Conservation (phyloP, 2,797 vertebrate species). For the Lagodon rhomboides region DNA sequence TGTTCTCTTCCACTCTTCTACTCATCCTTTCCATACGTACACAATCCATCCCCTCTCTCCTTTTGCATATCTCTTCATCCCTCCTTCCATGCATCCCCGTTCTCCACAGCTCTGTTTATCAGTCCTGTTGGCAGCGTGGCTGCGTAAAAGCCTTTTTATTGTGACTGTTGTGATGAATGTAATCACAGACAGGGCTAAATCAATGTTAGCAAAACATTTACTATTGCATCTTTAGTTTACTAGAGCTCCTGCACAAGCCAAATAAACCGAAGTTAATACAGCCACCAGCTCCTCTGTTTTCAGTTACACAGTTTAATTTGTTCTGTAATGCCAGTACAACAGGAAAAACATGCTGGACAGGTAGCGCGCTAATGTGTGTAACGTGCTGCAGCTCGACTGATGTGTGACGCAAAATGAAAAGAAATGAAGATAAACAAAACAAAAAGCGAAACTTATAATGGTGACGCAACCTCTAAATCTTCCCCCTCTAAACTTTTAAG, state of each 20-base stretch:
- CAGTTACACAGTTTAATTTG: neutral
- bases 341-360: constrained; percentile 43
- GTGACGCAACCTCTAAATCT: neutral
- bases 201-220: neutral
- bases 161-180: neutral
- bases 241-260: neutral
- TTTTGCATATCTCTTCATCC: constrained; percentile 2
- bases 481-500: no score
- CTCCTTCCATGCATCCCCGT: constrained; percentile 14
- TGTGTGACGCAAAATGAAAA: neutral
- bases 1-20: constrained; percentile 10
- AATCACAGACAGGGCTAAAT: constrained; percentile 24
- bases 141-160: constrained; percentile 26
- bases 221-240: neutral
- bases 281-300: neutral
- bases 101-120: constrained; percentile 13
- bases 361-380: neutral
- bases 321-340: constrained; percentile 13
- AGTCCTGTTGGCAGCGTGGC: neutral
- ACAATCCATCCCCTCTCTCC: constrained; percentile 14
- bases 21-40: constrained; percentile 1
- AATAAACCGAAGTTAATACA: neutral
- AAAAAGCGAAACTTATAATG: constrained; percentile 39
- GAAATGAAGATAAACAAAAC: constrained; percentile 18
- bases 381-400: neutral